These are phyloP conservation scores for Tricholauxania praeusta DNA, from an alignment of 2,888 invertebrate genomes.

Conservation along the genomic window DNA sequence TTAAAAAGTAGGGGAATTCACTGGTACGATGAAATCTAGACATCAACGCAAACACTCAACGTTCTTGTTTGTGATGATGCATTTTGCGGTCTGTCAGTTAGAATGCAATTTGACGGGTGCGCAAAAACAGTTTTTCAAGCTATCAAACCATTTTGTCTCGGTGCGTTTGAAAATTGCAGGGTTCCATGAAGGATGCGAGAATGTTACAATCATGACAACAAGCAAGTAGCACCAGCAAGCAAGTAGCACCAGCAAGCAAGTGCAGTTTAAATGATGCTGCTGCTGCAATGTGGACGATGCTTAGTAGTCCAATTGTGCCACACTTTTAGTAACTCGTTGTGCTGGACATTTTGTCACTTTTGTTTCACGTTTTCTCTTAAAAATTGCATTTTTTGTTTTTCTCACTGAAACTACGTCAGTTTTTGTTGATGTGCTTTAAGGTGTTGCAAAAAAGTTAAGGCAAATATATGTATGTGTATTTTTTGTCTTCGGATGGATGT, in stretches of 20 bases:
- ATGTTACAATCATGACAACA: constrained; percentile 8
- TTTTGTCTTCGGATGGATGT: too few relatives aligned
- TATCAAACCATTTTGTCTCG: constrained; percentile 50
- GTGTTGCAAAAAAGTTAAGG: too few relatives aligned
- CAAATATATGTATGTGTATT: too few relatives aligned
- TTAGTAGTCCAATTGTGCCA: background rate
- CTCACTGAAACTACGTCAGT: too few relatives aligned
- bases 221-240: background rate
- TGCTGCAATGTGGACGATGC: background rate
- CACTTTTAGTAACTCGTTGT: background rate
- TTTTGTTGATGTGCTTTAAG: too few relatives aligned
- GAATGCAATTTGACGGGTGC: constrained; percentile 65
- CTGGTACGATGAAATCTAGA: constrained; percentile 42
- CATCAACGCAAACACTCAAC: constrained; percentile 58
- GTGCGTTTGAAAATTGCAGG: constrained; percentile 5
- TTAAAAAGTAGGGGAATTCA: background rate
- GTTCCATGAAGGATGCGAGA: too few relatives aligned
- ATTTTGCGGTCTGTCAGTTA: constrained; percentile 68
- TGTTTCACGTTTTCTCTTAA: too few relatives aligned
- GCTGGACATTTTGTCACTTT: constrained; percentile 22
- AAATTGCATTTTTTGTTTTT: too few relatives aligned
- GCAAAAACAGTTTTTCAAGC: constrained; percentile 61
- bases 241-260: constrained; percentile 3
- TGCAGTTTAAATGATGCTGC: constrained; percentile 9
- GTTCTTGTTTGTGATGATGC: constrained; percentile 67